phyloP scores from a whole-genome alignment of 1,140 invertebrate genomes.

The Psix sp. region DNA sequence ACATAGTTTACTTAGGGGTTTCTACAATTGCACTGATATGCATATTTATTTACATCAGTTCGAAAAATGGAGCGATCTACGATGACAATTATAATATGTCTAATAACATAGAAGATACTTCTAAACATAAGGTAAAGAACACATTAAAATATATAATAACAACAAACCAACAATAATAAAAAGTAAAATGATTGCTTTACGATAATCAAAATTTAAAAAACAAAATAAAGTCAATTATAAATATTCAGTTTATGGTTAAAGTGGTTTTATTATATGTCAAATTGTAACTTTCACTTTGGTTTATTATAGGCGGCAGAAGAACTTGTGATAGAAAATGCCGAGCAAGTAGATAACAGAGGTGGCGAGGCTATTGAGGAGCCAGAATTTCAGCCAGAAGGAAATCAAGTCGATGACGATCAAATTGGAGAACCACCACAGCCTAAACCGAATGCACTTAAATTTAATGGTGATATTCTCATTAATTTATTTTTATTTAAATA shows the following conservation, averaged over 20 bases:
- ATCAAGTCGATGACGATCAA: conserved; percentile 74
- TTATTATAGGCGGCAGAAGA: conserved; percentile 57
- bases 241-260: too few species aligned
- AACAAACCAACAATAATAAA: not conserved
- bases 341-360: conserved; percentile 49
- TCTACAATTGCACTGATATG: conserved; percentile 76
- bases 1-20: conserved; percentile 81
- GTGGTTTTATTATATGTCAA: not conserved
- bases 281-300: not conserved
- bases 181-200: not conserved
- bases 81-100: conserved; percentile 66
- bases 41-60: conserved; percentile 67
- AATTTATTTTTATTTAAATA: too few species aligned
- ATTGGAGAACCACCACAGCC: conserved; percentile 73
- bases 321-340: conserved; percentile 66
- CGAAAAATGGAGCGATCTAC: conserved; percentile 31
- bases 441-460: conserved; percentile 69
- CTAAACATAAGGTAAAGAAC: conserved; percentile 58
- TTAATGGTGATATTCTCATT: conserved; percentile 60
- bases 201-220: not conserved
- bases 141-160: not conserved
- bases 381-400: conserved; percentile 72
- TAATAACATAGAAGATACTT: conserved; percentile 66
- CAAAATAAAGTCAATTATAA: not conserved
- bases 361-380: conserved; percentile 72